Percentiles rank a stretch among this genome's conserved stretches.
Evolutionary conservation across 1,140 invertebrate species (phyloP).

Genomic region (Pseudomyrmex flavicornis): DNA sequence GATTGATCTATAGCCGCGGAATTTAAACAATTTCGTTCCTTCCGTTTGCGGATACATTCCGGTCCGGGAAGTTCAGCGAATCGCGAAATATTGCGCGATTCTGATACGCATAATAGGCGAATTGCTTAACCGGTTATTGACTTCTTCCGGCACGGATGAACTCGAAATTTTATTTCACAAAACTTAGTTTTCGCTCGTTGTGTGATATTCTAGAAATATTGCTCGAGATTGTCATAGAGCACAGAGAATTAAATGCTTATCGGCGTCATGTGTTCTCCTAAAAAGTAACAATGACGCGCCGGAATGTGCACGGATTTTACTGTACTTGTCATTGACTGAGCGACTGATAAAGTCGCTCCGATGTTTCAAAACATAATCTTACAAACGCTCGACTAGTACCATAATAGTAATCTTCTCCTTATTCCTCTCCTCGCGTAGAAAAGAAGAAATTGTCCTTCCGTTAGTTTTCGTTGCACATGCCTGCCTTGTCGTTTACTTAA

Average conservation of each 20-base stretch:
- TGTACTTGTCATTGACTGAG: constrained; percentile 70
- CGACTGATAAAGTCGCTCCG: constrained; percentile 63
- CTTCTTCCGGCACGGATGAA: constrained; percentile 74
- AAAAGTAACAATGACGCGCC: constrained; percentile 68
- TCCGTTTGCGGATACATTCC: constrained; percentile 71
- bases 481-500: constrained; percentile 34
- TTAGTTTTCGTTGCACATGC: constrained; percentile 62
- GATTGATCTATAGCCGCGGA: constrained; percentile 28
- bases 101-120: constrained; percentile 80
- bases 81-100: constrained; percentile 78
- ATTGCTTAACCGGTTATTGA: constrained; percentile 83
- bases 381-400: background rate
- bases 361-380: constrained; percentile 48
- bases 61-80: constrained; percentile 72
- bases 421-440: constrained; percentile 35
- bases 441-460: constrained; percentile 70
- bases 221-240: constrained; percentile 7
- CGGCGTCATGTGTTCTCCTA: constrained; percentile 56
- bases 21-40: constrained; percentile 70
- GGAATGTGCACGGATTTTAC: constrained; percentile 63
- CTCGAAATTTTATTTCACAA: background rate
- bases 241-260: constrained; percentile 57
- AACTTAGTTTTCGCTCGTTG: constrained; percentile 2
- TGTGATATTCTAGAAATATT: background rate
- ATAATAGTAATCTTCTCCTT: background rate